Percentiles rank a stretch among this genome's conserved stretches.
Evolutionary conservation across 2,113 vertebrate genomes (phyloP).

Genomic region (Thymallus thymallus): DNA sequence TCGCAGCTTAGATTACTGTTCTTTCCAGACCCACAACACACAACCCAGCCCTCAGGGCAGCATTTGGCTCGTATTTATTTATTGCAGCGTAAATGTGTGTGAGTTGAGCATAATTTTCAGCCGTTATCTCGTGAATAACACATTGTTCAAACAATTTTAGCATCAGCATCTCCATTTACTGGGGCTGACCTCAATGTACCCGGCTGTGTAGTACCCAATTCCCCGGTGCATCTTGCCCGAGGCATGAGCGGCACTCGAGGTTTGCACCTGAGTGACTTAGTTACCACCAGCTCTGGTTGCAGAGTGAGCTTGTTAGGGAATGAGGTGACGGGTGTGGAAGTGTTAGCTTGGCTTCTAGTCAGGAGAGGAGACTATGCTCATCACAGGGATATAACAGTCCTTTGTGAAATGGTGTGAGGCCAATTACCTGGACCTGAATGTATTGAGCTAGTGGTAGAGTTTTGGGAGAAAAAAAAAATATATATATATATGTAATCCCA

Average conservation of each 20-base stretch:
- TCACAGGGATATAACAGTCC: too few relatives aligned
- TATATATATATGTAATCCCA: too few relatives aligned
- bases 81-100: neutral
- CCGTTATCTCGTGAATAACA: neutral
- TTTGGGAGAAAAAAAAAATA: too few relatives aligned
- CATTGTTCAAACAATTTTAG: neutral
- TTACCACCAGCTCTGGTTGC: neutral
- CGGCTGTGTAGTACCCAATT: conserved; percentile 5
- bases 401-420: too few relatives aligned
- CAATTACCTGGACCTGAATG: too few relatives aligned
- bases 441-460: too few relatives aligned
- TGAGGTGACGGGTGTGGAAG: conserved; percentile 25
- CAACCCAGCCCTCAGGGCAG: neutral
- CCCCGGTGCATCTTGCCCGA: neutral
- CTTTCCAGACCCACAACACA: neutral
- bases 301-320: conserved; percentile 4
- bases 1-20: neutral
- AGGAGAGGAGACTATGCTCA: too few relatives aligned
- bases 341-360: conserved; percentile 14
- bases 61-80: neutral
- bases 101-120: neutral
- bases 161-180: neutral
- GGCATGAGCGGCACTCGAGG: neutral
- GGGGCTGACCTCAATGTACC: neutral
- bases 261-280: neutral